Percentiles rank a stretch among this genome's conserved stretches.
Evolutionary conservation across 1,140 invertebrate species (phyloP).

Genomic region (Saccostrea echinata): DNA sequence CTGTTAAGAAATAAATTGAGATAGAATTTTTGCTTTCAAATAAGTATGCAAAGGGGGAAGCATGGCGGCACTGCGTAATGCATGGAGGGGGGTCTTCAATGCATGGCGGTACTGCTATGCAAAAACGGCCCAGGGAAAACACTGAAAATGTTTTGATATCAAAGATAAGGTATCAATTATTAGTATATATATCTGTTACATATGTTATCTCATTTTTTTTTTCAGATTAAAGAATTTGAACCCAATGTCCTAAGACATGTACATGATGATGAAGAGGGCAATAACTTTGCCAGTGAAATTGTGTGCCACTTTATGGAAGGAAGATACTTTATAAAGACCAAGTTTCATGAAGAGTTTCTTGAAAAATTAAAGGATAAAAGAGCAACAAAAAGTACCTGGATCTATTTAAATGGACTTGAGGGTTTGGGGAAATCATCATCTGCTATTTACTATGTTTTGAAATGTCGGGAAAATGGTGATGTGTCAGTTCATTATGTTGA

Average conservation of each 20-base stretch:
- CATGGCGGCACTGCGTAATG: no score
- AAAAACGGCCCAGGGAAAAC: no score
- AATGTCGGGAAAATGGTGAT: slow-evolving; percentile 29
- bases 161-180: not conserved
- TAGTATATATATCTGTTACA: not conserved
- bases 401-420: slow-evolving; percentile 30
- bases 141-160: no score
- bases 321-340: slow-evolving; percentile 40
- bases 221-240: slow-evolving; percentile 26
- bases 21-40: no score
- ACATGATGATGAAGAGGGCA: slow-evolving; percentile 12
- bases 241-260: slow-evolving; percentile 15
- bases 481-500: slow-evolving; percentile 26
- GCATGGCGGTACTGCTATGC: no score
- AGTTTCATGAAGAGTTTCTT: slow-evolving; percentile 19
- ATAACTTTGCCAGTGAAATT: not conserved
- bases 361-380: not conserved
- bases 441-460: slow-evolving; percentile 35
- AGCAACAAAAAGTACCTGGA: not conserved
- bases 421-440: slow-evolving; percentile 42
- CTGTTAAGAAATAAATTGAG: no score
- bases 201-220: not conserved
- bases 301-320: not conserved
- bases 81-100: no score
- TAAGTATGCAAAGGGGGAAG: no score